Base-by-base conservation (phyloP, 1,140 invertebrate species). In the Adelges cooleyi region DNA sequence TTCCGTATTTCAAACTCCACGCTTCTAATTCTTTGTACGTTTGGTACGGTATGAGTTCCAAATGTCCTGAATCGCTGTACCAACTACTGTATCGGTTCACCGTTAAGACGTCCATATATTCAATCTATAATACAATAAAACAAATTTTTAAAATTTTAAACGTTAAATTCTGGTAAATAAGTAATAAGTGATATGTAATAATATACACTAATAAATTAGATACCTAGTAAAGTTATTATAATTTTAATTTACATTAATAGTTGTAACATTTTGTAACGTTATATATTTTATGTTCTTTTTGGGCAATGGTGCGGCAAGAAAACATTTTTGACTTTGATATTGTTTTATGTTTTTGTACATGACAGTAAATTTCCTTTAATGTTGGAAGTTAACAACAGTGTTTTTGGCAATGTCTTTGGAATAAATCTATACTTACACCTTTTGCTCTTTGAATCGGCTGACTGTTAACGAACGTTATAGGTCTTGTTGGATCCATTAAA, bases 81-180 rank as follows among this genome's bases (percentile, higher is more conserved):
- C 95, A 98, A 2, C 83, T 88, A 74, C 88, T 94, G 74, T 98
- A 98, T 38, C 90, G 81, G 78, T 98, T 98, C 70, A 98, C 86
- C 72, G 91, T 91, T 65, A 98, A 86, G 22, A 98, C 82, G 74
- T 98, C 95, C 65, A 95, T 76, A 71, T 84, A 84, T 69, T 80
- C 74, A 11, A 77, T 80, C 81, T 84, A 68, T 53, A 72, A 73
- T 42, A n/a, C 23, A 18, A 6, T 42, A 25, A 23, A 44, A 44
- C 18, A 3, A 15, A 15, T 56, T 33, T 33, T 33, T 33, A 33
- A 33, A 5, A 33, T 33, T 33, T 33, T 33, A 33, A 33, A 33
- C 29, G 29, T 33, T 33, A 6, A 5, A 33, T 33, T 6, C 29
- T 33, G 29, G n/a, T n/a, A n/a, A n/a, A n/a, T n/a, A n/a, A n/a